Conservation (phyloP, 1,140 invertebrate species). For the Trichonephila clavipes region DNA sequence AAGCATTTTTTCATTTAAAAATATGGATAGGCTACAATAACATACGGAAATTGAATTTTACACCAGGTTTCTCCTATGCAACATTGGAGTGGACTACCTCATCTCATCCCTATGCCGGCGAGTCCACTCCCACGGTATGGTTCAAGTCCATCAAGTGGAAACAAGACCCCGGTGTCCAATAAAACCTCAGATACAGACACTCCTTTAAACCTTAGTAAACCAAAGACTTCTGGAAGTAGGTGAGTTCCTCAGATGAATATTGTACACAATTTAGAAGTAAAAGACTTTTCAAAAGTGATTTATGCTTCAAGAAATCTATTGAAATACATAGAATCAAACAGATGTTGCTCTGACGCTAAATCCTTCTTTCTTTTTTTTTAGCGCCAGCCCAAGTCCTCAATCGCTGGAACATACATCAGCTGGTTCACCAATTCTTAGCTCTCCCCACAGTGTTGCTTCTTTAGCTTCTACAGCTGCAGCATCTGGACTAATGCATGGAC, state of each 20-base stretch:
- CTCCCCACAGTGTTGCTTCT: constrained; percentile 43
- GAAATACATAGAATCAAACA: no score
- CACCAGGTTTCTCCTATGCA: constrained; percentile 66
- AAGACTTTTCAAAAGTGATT: background rate
- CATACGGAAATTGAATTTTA: background rate
- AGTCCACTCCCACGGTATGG: constrained; percentile 79
- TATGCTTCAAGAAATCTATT: no score
- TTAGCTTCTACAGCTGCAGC: constrained; percentile 41
- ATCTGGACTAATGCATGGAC: constrained; percentile 43
- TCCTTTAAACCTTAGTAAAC: constrained; percentile 93
- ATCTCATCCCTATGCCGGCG: constrained; percentile 79
- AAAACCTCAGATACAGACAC: constrained; percentile 86
- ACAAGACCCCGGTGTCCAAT: constrained; percentile 80
- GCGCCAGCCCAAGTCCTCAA: constrained; percentile 65
- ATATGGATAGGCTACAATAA: no score
- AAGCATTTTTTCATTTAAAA: no score
- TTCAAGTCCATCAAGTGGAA: constrained; percentile 81
- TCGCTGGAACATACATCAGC: constrained; percentile 41
- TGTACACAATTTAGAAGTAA: background rate
- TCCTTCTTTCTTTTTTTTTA: constrained; percentile 30
- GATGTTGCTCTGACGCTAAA: background rate
- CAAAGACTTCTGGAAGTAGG: constrained; percentile 83
- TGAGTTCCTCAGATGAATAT: constrained; percentile 6
- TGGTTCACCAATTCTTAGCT: constrained; percentile 40
- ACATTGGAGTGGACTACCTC: constrained; percentile 72